Conservation (phyloP, 2,888 invertebrate species). For the Diarsia mendica region DNA sequence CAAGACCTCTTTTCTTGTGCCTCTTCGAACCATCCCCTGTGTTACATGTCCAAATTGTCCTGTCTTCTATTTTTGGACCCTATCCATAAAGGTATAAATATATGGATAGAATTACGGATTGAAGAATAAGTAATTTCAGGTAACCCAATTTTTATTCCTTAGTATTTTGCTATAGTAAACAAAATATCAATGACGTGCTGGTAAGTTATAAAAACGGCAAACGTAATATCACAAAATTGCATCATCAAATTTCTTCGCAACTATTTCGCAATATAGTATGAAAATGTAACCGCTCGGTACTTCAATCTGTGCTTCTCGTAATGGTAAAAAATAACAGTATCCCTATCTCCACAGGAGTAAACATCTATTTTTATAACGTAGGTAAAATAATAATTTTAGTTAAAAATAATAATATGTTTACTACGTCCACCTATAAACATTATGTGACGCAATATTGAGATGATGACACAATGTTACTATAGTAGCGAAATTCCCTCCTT, state of each 20-base stretch:
- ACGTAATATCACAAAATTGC: neutral
- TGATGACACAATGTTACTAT: constrained; percentile 8
- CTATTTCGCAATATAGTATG: constrained; percentile 10
- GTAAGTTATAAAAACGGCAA: neutral
- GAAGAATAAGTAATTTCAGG: too few species aligned
- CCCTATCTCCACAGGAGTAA: neutral
- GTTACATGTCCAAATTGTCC: too few species aligned
- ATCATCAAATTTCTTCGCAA: constrained; percentile 22
- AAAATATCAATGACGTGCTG: neutral
- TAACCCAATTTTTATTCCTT: neutral
- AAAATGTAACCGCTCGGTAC: neutral
- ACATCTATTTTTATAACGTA: neutral
- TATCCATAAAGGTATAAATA: too few species aligned
- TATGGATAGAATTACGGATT: too few species aligned
- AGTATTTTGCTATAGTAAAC: too few species aligned
- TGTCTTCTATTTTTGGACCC: too few species aligned
- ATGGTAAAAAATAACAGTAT: neutral
- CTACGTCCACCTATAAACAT: neutral
- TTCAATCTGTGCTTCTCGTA: neutral
- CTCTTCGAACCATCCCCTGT: too few species aligned
- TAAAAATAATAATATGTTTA: neutral
- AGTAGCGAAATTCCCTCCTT: constrained; percentile 14
- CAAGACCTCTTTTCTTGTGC: too few species aligned
- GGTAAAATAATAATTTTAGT: neutral
- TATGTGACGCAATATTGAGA: constrained; percentile 33